A percentile compares a stretch with the other conserved stretches of the same genome.
Conservation (phyloP, 2,797 vertebrate species). For the Melopsittacus undulatus region DNA sequence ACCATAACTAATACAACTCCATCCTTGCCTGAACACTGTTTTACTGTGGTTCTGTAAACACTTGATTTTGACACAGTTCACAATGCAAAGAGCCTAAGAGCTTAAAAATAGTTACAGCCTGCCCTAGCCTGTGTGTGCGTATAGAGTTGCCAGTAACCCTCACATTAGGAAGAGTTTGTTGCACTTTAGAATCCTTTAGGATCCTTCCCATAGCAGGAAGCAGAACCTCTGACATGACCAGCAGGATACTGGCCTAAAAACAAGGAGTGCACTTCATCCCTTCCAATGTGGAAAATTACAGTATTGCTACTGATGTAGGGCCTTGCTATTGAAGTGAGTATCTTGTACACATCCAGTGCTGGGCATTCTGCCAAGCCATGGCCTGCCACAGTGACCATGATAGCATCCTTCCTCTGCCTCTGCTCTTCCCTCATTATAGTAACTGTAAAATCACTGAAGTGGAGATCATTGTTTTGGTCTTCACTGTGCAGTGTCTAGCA, state of each 20-base stretch:
- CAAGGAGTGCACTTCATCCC: background rate
- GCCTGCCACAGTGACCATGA: background rate
- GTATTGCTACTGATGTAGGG: background rate
- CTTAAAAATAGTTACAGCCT: background rate
- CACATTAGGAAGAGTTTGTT: background rate
- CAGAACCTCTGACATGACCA: background rate
- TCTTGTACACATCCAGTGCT: background rate
- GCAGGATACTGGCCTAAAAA: background rate
- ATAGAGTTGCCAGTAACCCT: background rate
- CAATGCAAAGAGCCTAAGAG: background rate
- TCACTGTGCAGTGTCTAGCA: background rate
- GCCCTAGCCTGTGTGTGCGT: background rate
- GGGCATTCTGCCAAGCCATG: background rate
- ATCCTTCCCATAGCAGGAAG: background rate
- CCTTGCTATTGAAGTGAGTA: background rate
- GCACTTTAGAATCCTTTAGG: background rate
- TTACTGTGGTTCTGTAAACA: background rate
- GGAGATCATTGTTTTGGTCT: background rate
- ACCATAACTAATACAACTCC: background rate
- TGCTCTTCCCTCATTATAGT: background rate
- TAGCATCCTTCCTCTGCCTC: background rate
- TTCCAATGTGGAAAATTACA: background rate
- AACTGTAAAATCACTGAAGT: background rate
- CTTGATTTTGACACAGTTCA: background rate
- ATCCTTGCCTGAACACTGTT: background rate